Base-by-base conservation (phyloP, 2,797 vertebrate genomes). In the Oreochromis grahami region DNA sequence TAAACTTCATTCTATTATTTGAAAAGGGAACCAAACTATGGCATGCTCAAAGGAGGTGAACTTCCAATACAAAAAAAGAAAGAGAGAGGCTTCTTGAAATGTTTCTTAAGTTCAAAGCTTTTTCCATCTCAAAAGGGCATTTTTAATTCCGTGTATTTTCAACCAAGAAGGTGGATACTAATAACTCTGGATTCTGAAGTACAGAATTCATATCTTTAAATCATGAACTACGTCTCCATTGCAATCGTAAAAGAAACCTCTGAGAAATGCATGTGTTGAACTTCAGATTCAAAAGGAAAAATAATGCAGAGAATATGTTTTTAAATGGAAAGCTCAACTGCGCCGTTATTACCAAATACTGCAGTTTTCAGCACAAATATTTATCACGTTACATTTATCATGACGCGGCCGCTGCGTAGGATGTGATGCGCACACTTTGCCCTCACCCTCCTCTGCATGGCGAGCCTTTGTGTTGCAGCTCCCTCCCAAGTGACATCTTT, bases 61-160 rank as follows among this genome's bases (percentile, higher is more conserved):
- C 97, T 98, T 97, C 97, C 96, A 96, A 93, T 95, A 94, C 92
- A 94, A 94, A 94, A 95, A 97, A 63, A 60, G 26, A 60, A 92
- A 95, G 96, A 78, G 70, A 88, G 87, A 87, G 74, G 96, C 96
- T 97, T 97, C 95, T 96, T 89, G 92, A 97, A 97, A 95, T 97
- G 93, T 96, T 95, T 96, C 96, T 97, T 96, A 94, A 97, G 97
- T 99, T 98, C 98, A 98, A 98, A 98, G 97, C 96, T 94, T 96
- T 96, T 94, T 94, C 95, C 92, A 95, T 97, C 97, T 97, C 92
- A 97, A 98, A 98, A 98, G 97, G 96, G 97, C 97, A 98, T 98
- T 98, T 97, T 98, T 97, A 97, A 98, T 98, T 97, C 87, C 90
- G 80, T 95, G 96, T 97, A 96, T 97, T 97, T 96, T 95, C 91